A percentile compares a stretch with the other conserved stretches of the same genome.
phyloP scores from a whole-genome alignment of 2,113 vertebrate species.

The Periophthalmodon schlosseri region DNA sequence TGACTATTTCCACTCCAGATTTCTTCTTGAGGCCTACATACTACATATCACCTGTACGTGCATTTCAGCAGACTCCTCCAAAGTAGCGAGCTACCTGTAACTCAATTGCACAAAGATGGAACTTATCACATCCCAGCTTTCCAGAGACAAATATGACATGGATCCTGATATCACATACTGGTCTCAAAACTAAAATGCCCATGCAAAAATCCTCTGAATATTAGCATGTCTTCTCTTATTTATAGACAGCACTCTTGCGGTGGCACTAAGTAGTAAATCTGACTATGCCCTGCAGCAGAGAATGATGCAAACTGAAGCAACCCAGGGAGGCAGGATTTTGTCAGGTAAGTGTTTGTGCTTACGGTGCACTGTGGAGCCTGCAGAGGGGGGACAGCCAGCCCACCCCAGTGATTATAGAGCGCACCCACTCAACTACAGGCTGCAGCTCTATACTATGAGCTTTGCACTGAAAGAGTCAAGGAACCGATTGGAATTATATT shows the following conservation, averaged over 20 bases:
- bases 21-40: not conserved
- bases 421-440: not conserved
- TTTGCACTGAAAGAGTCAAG: not conserved
- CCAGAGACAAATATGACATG: not conserved
- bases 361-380: not conserved
- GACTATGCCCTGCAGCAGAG: not conserved
- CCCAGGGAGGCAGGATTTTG: slow-evolving; percentile 12
- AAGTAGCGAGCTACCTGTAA: not conserved
- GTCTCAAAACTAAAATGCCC: slow-evolving; percentile 2
- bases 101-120: not conserved
- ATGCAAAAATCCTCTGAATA: not conserved
- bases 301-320: slow-evolving; percentile 13
- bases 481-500: not conserved
- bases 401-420: not conserved
- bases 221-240: slow-evolving; percentile 11
- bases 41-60: not conserved
- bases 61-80: not conserved
- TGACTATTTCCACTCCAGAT: not conserved
- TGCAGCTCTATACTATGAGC: not conserved
- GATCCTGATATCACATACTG: not conserved
- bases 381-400: not conserved
- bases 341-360: not conserved
- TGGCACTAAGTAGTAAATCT: not conserved
- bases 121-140: not conserved
- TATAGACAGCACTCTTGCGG: not conserved